These are phyloP conservation scores for Callaeas wilsoni DNA, from an alignment of 2,113 vertebrate genomes.

Conservation along the genomic window DNA sequence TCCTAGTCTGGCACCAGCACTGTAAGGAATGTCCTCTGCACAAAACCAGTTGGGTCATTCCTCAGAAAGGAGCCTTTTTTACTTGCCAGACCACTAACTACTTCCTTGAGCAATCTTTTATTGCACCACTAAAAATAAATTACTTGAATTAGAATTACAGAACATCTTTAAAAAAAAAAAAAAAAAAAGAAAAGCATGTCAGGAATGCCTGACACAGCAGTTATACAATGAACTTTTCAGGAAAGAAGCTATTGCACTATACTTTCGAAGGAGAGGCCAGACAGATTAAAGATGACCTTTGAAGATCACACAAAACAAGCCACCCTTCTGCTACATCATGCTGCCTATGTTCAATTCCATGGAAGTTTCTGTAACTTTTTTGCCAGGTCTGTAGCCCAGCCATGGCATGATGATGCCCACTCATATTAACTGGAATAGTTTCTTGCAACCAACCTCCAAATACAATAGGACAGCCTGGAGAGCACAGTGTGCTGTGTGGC, in stretches of 20 bases:
- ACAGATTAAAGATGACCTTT: background rate
- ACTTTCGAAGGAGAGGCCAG: background rate
- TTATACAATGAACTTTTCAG: background rate
- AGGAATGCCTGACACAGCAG: background rate
- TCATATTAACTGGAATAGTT: background rate
- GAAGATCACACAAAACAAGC: background rate
- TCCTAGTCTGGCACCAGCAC: background rate
- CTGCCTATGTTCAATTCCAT: background rate
- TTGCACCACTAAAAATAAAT: background rate
- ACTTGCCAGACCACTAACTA: background rate
- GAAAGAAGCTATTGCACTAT: background rate
- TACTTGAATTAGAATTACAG: background rate
- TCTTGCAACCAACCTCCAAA: background rate
- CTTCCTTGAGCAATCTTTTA: background rate
- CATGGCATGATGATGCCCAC: background rate
- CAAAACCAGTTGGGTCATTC: background rate
- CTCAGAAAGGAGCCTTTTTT: background rate
- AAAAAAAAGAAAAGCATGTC: background rate
- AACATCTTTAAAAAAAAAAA: background rate
- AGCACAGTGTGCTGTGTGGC: accelerated
- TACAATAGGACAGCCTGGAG: background rate
- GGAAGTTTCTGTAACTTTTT: background rate
- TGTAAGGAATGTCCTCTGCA: background rate
- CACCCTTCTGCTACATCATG: background rate
- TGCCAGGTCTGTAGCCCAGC: background rate